phyloP scores from a whole-genome alignment of 1,140 invertebrate species.

The Micrasema longulum region DNA sequence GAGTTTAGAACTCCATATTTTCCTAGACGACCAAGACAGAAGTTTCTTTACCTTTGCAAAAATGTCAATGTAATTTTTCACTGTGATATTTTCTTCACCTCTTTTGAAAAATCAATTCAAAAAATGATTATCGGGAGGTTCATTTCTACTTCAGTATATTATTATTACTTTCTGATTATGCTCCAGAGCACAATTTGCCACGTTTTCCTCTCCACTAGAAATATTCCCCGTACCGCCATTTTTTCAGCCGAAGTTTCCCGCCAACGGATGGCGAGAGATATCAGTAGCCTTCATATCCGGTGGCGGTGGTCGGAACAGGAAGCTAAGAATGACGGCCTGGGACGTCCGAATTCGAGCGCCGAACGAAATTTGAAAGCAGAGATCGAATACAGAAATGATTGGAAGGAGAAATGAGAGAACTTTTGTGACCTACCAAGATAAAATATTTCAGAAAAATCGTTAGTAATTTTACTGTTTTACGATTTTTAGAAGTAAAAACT shows the following conservation, averaged over 20 bases:
- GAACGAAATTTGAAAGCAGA: conserved; percentile 17
- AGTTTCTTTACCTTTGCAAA: too few species aligned
- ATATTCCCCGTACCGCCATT: conserved; percentile 15
- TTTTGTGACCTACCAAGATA: neutral
- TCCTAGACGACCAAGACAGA: too few species aligned
- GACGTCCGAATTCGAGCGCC: conserved; percentile 3
- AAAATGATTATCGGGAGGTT: too few species aligned
- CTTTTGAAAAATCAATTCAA: too few species aligned
- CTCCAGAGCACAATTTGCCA: conserved; percentile 28
- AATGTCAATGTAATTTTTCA: too few species aligned
- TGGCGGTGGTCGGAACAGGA: conserved; percentile 26
- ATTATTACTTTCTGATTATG: neutral
- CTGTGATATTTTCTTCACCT: too few species aligned
- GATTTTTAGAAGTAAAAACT: too few species aligned
- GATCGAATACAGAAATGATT: conserved; percentile 17
- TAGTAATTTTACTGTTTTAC: too few species aligned
- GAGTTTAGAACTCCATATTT: too few species aligned
- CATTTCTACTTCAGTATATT: too few species aligned
- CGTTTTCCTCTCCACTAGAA: neutral
- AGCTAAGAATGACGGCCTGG: conserved; percentile 28
- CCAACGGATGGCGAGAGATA: conserved; percentile 29
- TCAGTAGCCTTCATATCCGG: conserved; percentile 34
- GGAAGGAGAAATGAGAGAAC: neutral
- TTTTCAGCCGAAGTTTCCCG: conserved; percentile 19
- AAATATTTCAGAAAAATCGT: too few species aligned